phyloP scores from a whole-genome alignment of 2,888 invertebrate species.

The Reticulitermes lucifugus region DNA sequence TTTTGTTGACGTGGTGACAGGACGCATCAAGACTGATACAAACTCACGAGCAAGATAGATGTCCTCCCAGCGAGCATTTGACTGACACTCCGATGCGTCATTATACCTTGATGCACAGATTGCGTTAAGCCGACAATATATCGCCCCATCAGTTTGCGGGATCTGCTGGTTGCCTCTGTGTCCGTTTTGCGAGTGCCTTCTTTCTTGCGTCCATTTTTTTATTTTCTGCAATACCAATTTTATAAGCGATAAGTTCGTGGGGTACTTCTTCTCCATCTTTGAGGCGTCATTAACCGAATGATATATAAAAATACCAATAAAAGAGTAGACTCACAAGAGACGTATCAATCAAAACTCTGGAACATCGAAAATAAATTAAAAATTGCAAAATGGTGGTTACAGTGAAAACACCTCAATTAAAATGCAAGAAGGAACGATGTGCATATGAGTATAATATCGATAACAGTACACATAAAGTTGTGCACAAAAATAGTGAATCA shows the following conservation, averaged over 20 bases:
- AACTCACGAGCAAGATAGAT: background rate
- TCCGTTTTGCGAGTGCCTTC: background rate
- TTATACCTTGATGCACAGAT: background rate
- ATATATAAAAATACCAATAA: no score
- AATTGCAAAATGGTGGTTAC: no score
- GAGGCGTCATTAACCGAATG: no score
- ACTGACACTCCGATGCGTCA: background rate
- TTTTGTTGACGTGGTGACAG: slow-evolving; percentile 11
- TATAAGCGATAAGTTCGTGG: background rate
- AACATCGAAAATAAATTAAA: no score
- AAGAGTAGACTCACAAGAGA: no score
- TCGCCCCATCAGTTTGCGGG: background rate
- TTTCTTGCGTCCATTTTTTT: background rate
- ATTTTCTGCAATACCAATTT: background rate
- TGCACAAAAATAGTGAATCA: no score
- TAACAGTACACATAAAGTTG: no score
- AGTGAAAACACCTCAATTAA: no score
- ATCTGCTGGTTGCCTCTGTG: background rate
- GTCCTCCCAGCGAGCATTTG: background rate
- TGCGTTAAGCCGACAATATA: background rate
- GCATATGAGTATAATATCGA: no score
- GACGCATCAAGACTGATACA: slow-evolving; percentile 6
- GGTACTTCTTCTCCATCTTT: no score
- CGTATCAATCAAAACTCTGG: no score
- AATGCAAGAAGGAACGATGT: no score